Percentiles rank a stretch among this genome's conserved stretches.
These are phyloP conservation scores for Limanda limanda DNA, from an alignment of 2,113 vertebrate species.

Conservation along the genomic window DNA sequence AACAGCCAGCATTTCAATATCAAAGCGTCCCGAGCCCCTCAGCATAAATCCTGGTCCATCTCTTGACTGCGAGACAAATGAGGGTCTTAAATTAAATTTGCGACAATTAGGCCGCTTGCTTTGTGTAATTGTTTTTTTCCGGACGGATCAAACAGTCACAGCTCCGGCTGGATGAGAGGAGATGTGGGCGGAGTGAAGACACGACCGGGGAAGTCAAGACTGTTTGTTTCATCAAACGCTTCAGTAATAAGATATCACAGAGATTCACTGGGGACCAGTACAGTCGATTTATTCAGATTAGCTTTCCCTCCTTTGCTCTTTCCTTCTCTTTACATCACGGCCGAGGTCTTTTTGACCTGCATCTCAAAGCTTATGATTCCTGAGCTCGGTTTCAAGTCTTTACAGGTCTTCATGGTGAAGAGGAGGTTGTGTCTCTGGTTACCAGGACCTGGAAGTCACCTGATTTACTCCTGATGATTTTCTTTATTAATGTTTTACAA, in stretches of 20 bases:
- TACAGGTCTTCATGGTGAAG: too few species aligned
- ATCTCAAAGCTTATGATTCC: too few species aligned
- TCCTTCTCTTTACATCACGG: neutral
- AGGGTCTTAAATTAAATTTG: conserved; percentile 68
- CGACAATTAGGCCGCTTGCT: conserved; percentile 64
- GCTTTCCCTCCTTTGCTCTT: neutral
- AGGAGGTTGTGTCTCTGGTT: too few species aligned
- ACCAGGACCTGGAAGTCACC: too few species aligned
- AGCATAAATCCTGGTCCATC: conserved; percentile 47
- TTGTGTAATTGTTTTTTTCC: conserved; percentile 69
- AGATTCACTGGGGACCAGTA: conserved; percentile 23
- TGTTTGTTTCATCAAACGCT: conserved; percentile 71
- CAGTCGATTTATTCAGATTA: neutral
- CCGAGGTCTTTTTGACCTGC: neutral
- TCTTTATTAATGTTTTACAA: too few species aligned
- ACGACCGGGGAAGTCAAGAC: conserved; percentile 8
- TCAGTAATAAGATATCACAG: conserved; percentile 66
- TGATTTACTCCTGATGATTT: too few species aligned
- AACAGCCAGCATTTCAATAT: conserved; percentile 67
- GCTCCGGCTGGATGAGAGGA: conserved; percentile 44
- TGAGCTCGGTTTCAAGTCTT: too few species aligned
- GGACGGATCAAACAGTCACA: conserved; percentile 55
- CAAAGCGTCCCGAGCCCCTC: conserved; percentile 56
- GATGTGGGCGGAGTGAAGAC: conserved; percentile 44
- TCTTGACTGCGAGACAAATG: conserved; percentile 57